Conservation (phyloP, 2,113 vertebrate species). For the Heterotis niloticus region DNA sequence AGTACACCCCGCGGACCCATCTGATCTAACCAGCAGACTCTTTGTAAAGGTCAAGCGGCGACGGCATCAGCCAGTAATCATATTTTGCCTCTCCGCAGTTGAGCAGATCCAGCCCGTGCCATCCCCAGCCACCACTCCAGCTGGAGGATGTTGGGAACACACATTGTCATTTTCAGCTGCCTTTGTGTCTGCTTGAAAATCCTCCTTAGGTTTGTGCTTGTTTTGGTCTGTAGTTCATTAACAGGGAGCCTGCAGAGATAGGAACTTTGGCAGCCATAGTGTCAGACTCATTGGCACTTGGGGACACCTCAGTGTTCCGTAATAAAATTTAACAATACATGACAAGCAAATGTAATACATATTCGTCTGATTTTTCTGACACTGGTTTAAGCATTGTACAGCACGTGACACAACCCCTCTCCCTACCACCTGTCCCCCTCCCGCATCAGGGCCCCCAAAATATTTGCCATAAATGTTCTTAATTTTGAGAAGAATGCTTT, state of each 20-base stretch:
- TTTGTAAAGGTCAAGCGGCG: conserved; percentile 13
- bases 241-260: neutral
- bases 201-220: neutral
- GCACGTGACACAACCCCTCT: too few species aligned
- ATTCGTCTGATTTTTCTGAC: neutral
- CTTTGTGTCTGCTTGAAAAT: neutral
- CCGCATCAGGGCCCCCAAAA: too few species aligned
- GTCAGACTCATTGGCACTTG: neutral
- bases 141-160: neutral
- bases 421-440: too few species aligned
- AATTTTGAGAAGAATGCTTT: too few species aligned
- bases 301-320: neutral
- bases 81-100: conserved; percentile 1
- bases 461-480: too few species aligned
- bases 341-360: neutral
- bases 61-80: conserved; percentile 8
- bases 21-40: neutral
- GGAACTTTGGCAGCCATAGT: neutral
- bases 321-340: neutral
- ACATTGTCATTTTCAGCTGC: neutral
- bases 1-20: neutral
- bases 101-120: neutral
- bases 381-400: neutral
- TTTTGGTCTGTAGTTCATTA: neutral
- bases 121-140: neutral